phyloP scores from a whole-genome alignment of 30 jellyfish, hydroid and myxozoan genomes.

The Pseudorhiza aurosa region DNA sequence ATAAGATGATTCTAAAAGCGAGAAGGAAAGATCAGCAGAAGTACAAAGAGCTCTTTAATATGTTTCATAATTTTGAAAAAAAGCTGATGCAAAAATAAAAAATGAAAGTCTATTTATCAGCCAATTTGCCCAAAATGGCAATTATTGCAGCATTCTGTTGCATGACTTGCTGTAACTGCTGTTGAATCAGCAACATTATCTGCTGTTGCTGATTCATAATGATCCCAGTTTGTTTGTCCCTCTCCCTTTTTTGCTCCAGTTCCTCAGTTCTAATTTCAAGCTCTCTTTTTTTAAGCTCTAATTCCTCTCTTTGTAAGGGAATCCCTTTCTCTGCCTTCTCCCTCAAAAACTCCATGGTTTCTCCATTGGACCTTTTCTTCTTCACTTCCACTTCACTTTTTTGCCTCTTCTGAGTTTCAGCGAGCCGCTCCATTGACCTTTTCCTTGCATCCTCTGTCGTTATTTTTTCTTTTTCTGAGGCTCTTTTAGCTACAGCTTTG shows the following conservation, averaged over 20 bases:
- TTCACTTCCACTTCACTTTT: background rate
- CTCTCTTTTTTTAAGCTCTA: background rate
- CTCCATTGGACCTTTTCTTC: background rate
- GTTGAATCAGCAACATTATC: background rate
- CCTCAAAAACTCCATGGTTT: background rate
- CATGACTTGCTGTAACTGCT: background rate
- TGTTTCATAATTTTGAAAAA: no score
- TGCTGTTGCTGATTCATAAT: background rate
- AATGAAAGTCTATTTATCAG: no score
- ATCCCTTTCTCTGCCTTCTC: background rate
- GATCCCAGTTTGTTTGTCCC: background rate
- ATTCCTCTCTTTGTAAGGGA: background rate
- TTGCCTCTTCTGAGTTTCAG: background rate
- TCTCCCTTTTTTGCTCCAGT: background rate
- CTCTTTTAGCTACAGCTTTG: background rate
- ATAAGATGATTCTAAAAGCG: no score
- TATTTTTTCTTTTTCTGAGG: background rate
- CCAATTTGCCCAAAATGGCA: no score
- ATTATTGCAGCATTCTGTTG: background rate
- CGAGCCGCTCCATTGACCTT: constrained; percentile 22
- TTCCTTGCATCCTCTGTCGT: constrained; percentile 29
- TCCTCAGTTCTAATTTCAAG: background rate
- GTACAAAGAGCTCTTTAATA: no score
- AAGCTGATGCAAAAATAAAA: no score
- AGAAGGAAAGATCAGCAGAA: no score